phyloP scores from a whole-genome alignment of 2,797 vertebrate genomes.

The Acipenser transmontanus region DNA sequence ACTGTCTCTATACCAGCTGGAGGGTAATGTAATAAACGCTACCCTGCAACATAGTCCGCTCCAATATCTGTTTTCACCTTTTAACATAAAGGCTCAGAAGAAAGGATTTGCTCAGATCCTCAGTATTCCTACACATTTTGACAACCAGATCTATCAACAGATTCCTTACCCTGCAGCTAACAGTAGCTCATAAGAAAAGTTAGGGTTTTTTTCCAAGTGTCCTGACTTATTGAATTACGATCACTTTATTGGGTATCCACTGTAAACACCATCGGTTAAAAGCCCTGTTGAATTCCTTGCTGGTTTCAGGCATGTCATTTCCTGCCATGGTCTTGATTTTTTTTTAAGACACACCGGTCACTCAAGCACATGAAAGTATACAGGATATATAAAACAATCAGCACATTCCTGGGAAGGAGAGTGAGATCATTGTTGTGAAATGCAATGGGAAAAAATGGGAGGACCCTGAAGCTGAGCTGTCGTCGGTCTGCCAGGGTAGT shows the following conservation, averaged over 20 bases:
- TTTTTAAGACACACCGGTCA: conserved; percentile 24
- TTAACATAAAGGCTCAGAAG: neutral
- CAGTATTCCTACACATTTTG: conserved; percentile 17
- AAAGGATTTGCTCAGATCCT: conserved; percentile 7
- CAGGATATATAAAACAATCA: conserved; percentile 56
- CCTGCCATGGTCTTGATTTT: conserved; percentile 37
- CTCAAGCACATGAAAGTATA: conserved; percentile 34
- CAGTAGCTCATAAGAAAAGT: conserved; percentile 24
- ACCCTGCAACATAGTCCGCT: too few species aligned
- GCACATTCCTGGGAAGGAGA: conserved; percentile 41
- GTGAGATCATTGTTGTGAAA: conserved; percentile 49
- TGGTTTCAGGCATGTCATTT: conserved; percentile 26
- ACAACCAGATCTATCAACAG: conserved; percentile 26
- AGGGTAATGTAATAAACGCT: too few species aligned
- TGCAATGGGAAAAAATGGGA: conserved; percentile 15
- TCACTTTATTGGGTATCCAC: conserved; percentile 11
- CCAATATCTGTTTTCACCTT: too few species aligned
- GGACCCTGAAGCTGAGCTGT: conserved; percentile 26
- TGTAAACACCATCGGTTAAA: conserved; percentile 24
- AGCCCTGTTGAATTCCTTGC: conserved; percentile 30
- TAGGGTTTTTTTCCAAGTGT: conserved; percentile 11
- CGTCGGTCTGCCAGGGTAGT: conserved; percentile 20
- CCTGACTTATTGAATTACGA: conserved; percentile 23
- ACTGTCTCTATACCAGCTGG: too few species aligned
- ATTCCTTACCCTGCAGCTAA: conserved; percentile 31